phyloP scores from a whole-genome alignment of 1,140 invertebrate genomes.

The Rhagoletis pomonella region DNA sequence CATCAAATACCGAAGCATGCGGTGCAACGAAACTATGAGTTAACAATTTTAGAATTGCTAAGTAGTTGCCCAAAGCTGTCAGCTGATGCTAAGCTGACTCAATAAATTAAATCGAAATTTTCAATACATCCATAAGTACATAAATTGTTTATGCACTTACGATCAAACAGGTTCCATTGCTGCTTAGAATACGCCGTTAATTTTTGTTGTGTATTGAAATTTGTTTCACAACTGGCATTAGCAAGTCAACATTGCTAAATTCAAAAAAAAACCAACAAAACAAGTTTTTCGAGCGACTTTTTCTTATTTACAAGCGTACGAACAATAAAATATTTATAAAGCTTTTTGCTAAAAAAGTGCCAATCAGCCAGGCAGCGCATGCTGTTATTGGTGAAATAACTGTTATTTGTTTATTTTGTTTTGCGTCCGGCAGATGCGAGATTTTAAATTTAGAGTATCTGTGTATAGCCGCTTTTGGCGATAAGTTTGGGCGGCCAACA shows the following conservation, averaged over 20 bases:
- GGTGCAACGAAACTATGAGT: neutral
- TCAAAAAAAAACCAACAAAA: constrained; percentile 21
- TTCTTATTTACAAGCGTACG: neutral
- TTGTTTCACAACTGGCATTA: neutral
- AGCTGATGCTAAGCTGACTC: constrained; percentile 3
- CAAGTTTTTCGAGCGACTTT: constrained; percentile 9
- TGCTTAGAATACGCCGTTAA: constrained; percentile 49
- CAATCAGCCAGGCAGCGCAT: constrained; percentile 1
- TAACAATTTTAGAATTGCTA: neutral
- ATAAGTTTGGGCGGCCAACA: neutral
- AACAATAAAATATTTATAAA: constrained; percentile 20
- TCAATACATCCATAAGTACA: neutral
- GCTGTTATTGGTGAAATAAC: constrained; percentile 13
- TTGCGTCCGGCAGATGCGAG: neutral
- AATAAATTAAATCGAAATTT: constrained; percentile 9
- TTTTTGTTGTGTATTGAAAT: neutral
- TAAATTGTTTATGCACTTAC: neutral
- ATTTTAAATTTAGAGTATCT: constrained; percentile 25
- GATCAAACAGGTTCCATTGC: neutral
- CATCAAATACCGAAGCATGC: neutral
- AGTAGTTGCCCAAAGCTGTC: neutral
- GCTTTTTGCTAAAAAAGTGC: neutral
- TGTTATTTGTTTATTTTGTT: constrained; percentile 24
- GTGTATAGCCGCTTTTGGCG: neutral
- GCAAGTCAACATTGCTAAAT: constrained; percentile 30